Base-by-base conservation (phyloP, 2,113 vertebrate species). In the Alouatta palliata region DNA sequence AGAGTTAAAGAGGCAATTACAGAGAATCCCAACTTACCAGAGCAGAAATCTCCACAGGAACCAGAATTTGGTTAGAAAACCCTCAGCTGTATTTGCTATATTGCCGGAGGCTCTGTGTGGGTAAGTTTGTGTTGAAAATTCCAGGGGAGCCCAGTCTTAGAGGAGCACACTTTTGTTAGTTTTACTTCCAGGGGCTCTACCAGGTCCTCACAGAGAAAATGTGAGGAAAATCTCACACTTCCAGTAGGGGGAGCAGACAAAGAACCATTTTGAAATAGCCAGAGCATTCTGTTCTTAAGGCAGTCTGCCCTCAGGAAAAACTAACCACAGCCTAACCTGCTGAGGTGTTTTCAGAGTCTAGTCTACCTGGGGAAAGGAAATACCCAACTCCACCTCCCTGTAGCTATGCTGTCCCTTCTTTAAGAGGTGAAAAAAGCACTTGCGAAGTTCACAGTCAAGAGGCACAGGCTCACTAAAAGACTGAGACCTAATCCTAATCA, bases 161-260 rank as follows among this genome's bases (percentile, higher is more conserved):
- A 21, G 40, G 14, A 12, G 49, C 17, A 6, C 52, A 79, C 13
- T 90, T 94, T 30, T 66, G 25, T 83, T 40, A 79, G 11, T 71
- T 86, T 94, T 52, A 37, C 25, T 45, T 70, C 43, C 37, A 71
- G 87, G 76, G 73, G 10, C 32, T 77, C 76, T 70, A 84, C 21
- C 8, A 20, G 6, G 21, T 58, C 30, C 19, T 43, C 40, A 27
- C 1, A 80, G 5, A 7, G 35, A 68, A 85, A 9, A 43, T 21
- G 1, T 3, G 35, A 82, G 95, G 56, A 88, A 75, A 75, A 75
- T 68, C 32, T 30, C 14, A n/a, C 23, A 68, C 11, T 52, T 92
- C 94, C 84, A 87, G 87, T 73, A 94, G 84, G 49, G 89, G 79
- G 70, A 92, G 96, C 47, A 13, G 21, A 56, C 43, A 86, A 35